Conservation (phyloP, 2,797 vertebrate genomes). For the Coranthus polyacanthus region DNA sequence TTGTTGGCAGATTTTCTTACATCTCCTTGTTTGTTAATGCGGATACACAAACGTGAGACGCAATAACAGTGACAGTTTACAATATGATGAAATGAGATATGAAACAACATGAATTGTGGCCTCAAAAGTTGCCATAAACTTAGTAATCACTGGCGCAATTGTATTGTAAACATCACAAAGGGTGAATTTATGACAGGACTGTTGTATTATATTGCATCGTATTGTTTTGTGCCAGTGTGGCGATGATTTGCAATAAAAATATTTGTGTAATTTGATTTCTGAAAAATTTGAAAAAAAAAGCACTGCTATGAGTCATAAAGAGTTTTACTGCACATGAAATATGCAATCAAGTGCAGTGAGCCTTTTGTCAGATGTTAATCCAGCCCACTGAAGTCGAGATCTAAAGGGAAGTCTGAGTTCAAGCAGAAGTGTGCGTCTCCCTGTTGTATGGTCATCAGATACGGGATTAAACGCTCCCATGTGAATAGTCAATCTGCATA, state of each 20-base stretch:
- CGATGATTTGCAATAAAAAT: constrained; percentile 46
- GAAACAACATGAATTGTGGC: constrained; percentile 13
- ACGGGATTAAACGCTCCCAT: constrained; percentile 56
- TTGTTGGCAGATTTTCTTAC: constrained; percentile 10
- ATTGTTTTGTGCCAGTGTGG: constrained; percentile 24
- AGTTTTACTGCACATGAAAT: constrained; percentile 67
- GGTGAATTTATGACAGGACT: constrained; percentile 26
- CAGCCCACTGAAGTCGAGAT: constrained; percentile 61
- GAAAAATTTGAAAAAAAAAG: constrained; percentile 9
- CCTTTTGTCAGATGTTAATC: constrained; percentile 70
- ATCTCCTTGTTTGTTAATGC: not conserved
- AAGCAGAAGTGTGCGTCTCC: constrained; percentile 46
- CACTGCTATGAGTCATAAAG: constrained; percentile 43
- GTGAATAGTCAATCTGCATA: constrained; percentile 51
- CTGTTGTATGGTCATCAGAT: constrained; percentile 54
- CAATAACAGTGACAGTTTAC: constrained; percentile 1
- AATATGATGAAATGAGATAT: not conserved
- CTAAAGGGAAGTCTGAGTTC: constrained; percentile 50
- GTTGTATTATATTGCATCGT: constrained; percentile 40
- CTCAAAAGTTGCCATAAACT: not conserved
- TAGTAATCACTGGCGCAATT: not conserved
- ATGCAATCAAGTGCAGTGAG: constrained; percentile 43
- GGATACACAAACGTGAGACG: constrained; percentile 1
- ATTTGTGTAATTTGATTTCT: constrained; percentile 52
- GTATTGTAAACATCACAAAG: constrained; percentile 15